phyloP scores from a whole-genome alignment of 2,797 vertebrate species.

The Neosilurus mollespiculum region DNA sequence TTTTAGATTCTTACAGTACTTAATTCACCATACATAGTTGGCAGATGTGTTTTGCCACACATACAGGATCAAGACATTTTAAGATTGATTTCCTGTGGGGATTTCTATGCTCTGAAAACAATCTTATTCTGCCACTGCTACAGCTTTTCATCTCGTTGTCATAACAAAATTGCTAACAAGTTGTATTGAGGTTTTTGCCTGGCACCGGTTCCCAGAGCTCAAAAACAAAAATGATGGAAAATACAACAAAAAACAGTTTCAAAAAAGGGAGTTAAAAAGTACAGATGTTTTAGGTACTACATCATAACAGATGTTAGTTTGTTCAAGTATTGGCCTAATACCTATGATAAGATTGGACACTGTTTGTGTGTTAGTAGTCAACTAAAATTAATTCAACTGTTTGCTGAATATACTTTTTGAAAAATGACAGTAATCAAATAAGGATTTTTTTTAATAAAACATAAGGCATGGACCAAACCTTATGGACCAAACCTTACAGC shows the following conservation, averaged over 20 bases:
- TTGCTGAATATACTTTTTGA: background rate
- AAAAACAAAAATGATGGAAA: constrained; percentile 10
- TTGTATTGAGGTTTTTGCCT: background rate
- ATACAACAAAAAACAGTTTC: background rate
- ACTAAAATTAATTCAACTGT: background rate
- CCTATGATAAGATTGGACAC: background rate
- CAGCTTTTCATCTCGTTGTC: constrained; percentile 27
- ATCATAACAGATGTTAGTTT: background rate
- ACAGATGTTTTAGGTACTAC: background rate
- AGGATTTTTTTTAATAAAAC: background rate
- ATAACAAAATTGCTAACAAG: constrained; percentile 38
- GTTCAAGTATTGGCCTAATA: background rate
- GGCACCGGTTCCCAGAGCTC: background rate
- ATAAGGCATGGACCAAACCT: too few relatives aligned
- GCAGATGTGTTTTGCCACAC: background rate
- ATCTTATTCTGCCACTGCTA: constrained; percentile 10
- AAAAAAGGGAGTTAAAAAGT: background rate
- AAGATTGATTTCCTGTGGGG: constrained; percentile 15
- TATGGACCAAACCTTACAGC: background rate
- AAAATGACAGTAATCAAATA: background rate
- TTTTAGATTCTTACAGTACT: background rate
- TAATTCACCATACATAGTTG: background rate
- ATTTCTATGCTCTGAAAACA: constrained; percentile 9
- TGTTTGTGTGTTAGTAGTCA: background rate
- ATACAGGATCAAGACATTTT: background rate